Evolutionary conservation across 2,888 invertebrate genomes (phyloP), one percentile per base, ranked within the genome.

Genomic region (Cheilosia vulpina): DNA sequence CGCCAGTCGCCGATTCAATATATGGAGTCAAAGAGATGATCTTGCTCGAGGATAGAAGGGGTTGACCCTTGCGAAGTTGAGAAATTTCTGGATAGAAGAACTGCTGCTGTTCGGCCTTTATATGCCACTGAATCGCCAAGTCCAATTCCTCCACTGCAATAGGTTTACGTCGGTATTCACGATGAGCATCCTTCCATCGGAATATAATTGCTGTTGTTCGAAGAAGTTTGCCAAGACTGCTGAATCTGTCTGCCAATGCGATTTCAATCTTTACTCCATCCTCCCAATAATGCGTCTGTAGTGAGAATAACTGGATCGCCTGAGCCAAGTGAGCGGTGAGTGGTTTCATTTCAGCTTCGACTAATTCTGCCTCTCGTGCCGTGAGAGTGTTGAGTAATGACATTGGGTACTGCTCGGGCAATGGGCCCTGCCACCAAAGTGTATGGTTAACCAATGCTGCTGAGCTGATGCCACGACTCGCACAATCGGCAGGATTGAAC

Each of bases 371-470:
- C 27, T 53, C 53, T 27, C 27, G 53, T 27, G 53, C 53, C 15
- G 27, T 24, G 24, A 24, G 24, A 27, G 31, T 31, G 53, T n/a
- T 2, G 19, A 58, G 38, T 38, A 34, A 2, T 15, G 27, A 15
- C 24, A 45, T 62, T 13, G 62, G 62, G 27, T 43, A 47, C 21
- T 62, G 43, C n/a, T 62, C 24, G 17, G 45, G 38, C 11, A 41
- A 43, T 52, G 65, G 66, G 6, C 65, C 50, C 15, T 65, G 31
- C 34, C 52, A 65, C 65, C 66, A 66, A 19, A 66, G 24, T 31
- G 31, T 5, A 34, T 63, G 50, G 11, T 7, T 31, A 17, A 47
- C 13, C 9, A 31, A 31, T 27, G 19, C 47, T 47, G 47, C 17
- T 21, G 24, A 2, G 11, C 19, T 47, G 17, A 31, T 63, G 41